These are phyloP conservation scores for Orthosia cruda DNA, from an alignment of 2,888 invertebrate genomes.

Conservation along the genomic window DNA sequence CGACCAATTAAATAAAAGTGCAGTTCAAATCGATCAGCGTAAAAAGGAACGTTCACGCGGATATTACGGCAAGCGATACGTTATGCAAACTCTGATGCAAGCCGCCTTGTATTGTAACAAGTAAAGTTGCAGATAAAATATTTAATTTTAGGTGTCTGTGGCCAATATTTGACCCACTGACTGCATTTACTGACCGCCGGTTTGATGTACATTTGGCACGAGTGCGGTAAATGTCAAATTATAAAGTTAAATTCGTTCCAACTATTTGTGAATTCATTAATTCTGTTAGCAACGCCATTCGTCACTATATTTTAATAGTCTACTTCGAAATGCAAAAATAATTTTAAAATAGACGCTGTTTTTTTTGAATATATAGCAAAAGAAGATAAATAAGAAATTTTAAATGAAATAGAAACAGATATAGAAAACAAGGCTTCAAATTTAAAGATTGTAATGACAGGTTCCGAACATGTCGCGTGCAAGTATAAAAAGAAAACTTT, in stretches of 20 bases:
- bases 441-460: conserved; percentile 26
- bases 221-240: conserved; percentile 59
- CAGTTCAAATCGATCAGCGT: conserved; percentile 66
- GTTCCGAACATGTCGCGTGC: conserved; percentile 48
- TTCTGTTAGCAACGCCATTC: conserved; percentile 6
- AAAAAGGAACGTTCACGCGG: conserved; percentile 71
- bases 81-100: conserved; percentile 84
- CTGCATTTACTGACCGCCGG: conserved; percentile 71
- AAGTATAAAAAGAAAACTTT: conserved; percentile 36
- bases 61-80: conserved; percentile 70
- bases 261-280: conserved; percentile 35
- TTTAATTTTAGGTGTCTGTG: conserved; percentile 77
- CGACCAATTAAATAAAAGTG: conserved; percentile 57
- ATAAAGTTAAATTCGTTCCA: conserved; percentile 40
- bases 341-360: not conserved
- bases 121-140: conserved; percentile 78
- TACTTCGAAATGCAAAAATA: not conserved
- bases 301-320: conserved; percentile 20
- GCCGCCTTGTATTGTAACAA: conserved; percentile 72
- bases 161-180: conserved; percentile 85
- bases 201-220: conserved; percentile 59
- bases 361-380: not conserved
- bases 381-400: not conserved
- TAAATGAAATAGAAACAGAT: not conserved
- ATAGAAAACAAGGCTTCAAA: conserved; percentile 7